These are phyloP conservation scores for Iselma pallidipennis DNA, from an alignment of 2,888 invertebrate species.

Conservation along the genomic window DNA sequence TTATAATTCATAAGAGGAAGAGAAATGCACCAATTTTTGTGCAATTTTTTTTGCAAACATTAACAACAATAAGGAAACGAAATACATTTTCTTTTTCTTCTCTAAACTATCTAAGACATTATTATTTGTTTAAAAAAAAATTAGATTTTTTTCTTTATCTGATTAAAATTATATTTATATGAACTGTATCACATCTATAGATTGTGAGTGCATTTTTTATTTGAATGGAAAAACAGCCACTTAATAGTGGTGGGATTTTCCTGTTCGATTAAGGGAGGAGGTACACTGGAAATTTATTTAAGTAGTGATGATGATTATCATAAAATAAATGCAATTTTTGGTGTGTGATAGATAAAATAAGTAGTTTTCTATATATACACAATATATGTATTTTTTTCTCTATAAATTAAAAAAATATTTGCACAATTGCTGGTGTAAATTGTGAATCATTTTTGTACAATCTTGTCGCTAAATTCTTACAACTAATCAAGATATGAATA, in stretches of 20 bases:
- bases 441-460: not conserved
- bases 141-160: no score
- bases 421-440: not conserved
- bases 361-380: not conserved
- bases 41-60: not conserved
- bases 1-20: constrained; percentile 29
- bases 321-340: not conserved
- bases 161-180: no score
- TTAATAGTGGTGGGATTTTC: no score
- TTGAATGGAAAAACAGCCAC: no score
- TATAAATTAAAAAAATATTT: not conserved
- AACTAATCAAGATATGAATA: not conserved
- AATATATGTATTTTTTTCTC: no score
- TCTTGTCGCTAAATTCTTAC: not conserved
- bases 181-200: not conserved
- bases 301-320: not conserved
- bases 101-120: no score
- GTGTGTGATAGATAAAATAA: not conserved
- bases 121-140: no score
- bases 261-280: no score
- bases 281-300: not conserved
- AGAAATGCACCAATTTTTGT: constrained; percentile 9
- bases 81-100: not conserved
- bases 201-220: not conserved
- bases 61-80: not conserved